These are phyloP conservation scores for Athripsodes cinereus DNA, from an alignment of 2,888 invertebrate genomes.

Conservation along the genomic window DNA sequence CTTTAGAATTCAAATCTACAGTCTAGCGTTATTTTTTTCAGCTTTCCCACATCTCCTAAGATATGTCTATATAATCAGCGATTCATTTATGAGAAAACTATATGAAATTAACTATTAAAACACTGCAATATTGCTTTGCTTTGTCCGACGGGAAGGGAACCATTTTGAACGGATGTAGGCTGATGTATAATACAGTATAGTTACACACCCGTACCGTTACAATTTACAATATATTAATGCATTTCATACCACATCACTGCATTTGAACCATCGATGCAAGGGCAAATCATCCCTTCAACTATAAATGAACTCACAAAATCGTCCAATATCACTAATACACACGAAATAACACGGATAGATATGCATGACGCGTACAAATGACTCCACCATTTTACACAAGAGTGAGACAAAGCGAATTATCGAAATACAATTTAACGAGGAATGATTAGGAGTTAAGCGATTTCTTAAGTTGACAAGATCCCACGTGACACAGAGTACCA, in stretches of 20 bases:
- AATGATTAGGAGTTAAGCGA: constrained; percentile 36
- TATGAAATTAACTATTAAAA: background rate
- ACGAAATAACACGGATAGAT: constrained; percentile 24
- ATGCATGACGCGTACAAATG: constrained; percentile 36
- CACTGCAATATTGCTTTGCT: constrained; percentile 9
- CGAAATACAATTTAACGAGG: background rate
- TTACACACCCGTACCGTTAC: constrained; percentile 20
- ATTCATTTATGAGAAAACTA: background rate
- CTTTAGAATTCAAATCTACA: too few relatives aligned
- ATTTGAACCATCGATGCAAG: background rate
- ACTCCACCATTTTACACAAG: constrained; percentile 49
- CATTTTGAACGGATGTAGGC: constrained; percentile 57
- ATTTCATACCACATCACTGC: constrained; percentile 2
- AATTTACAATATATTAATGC: constrained; percentile 12
- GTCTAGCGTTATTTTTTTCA: too few relatives aligned
- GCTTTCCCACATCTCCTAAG: too few relatives aligned
- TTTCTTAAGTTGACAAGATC: constrained; percentile 63
- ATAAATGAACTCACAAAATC: too few relatives aligned
- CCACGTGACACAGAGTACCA: constrained; percentile 61
- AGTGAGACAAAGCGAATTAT: constrained; percentile 41
- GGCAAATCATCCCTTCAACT: background rate
- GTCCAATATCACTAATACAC: background rate
- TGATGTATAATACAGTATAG: constrained; percentile 8
- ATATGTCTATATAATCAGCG: background rate
- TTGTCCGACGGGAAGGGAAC: constrained; percentile 53